These are phyloP conservation scores for Torymus aiolomorphi DNA, from an alignment of 2,888 invertebrate species.

Conservation along the genomic window DNA sequence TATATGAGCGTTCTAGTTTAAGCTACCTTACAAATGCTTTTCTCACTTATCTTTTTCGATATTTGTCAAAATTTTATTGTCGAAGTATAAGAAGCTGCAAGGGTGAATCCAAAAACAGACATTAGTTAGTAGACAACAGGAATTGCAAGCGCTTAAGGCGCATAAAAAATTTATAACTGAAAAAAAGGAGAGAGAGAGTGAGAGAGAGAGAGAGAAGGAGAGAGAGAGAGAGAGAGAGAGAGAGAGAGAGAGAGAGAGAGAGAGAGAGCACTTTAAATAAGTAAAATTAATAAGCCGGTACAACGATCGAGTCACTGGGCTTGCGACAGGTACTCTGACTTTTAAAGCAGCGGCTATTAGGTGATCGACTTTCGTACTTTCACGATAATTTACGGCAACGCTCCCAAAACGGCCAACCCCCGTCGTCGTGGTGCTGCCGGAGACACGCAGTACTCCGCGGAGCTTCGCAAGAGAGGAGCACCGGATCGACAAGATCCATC, in stretches of 20 bases:
- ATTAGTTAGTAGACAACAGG: neutral
- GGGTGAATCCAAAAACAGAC: neutral
- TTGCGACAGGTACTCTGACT: conserved; percentile 69
- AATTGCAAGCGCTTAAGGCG: neutral
- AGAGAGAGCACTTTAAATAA: neutral
- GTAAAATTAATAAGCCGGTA: conserved; percentile 61
- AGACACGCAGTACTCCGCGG: conserved; percentile 74
- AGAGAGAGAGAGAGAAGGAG: no score
- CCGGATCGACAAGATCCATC: conserved; percentile 66
- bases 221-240: no score
- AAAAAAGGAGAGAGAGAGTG: neutral
- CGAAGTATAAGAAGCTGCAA: neutral
- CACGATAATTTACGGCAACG: conserved; percentile 73
- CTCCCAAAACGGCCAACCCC: conserved; percentile 75
- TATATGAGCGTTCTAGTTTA: no score
- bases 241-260: no score
- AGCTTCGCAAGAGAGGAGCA: conserved; percentile 71
- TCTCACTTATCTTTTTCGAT: no score
- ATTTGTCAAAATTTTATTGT: no score
- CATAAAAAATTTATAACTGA: neutral
- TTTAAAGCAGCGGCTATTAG: conserved; percentile 68
- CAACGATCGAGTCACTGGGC: conserved; percentile 71
- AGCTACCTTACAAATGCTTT: no score
- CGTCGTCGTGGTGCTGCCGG: conserved; percentile 74
- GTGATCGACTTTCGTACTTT: conserved; percentile 72